phyloP scores from a whole-genome alignment of 2,888 invertebrate species.

The Elysia crispata region DNA sequence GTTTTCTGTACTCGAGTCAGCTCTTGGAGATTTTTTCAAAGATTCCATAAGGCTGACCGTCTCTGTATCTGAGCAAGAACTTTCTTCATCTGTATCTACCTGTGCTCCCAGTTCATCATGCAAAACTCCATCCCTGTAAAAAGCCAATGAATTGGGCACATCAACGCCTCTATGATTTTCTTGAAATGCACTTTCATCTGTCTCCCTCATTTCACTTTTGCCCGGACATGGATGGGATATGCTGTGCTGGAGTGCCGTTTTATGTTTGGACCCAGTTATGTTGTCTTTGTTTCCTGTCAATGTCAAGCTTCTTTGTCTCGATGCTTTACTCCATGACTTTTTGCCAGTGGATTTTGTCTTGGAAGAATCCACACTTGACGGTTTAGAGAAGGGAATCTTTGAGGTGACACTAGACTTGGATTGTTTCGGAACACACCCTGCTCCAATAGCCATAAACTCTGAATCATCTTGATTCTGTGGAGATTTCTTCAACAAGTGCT shows the following conservation, averaged over 20 bases:
- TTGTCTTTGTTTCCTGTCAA: conserved; percentile 7
- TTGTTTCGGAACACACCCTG: background rate
- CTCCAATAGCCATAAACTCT: background rate
- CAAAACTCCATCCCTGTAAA: background rate
- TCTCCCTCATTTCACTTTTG: too few species aligned
- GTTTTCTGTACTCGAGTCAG: too few species aligned
- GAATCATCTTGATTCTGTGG: background rate
- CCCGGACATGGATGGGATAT: conserved; percentile 19
- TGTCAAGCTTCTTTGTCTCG: conserved; percentile 34
- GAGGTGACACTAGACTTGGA: too few species aligned
- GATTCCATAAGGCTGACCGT: background rate
- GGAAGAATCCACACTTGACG: too few species aligned
- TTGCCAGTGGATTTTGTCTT: too few species aligned
- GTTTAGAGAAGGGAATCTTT: too few species aligned
- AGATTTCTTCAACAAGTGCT: conserved; percentile 20
- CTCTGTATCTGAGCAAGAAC: background rate
- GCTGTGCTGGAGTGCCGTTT: conserved; percentile 23
- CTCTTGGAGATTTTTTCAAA: too few species aligned
- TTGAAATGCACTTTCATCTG: too few species aligned
- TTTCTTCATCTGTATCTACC: conserved; percentile 17
- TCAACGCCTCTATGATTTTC: too few species aligned
- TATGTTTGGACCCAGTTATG: background rate
- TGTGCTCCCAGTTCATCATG: conserved; percentile 33
- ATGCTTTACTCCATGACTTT: background rate
- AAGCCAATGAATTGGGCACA: too few species aligned